phyloP scores from a whole-genome alignment of 1,140 invertebrate genomes.

The Trichonephila inaurata region DNA sequence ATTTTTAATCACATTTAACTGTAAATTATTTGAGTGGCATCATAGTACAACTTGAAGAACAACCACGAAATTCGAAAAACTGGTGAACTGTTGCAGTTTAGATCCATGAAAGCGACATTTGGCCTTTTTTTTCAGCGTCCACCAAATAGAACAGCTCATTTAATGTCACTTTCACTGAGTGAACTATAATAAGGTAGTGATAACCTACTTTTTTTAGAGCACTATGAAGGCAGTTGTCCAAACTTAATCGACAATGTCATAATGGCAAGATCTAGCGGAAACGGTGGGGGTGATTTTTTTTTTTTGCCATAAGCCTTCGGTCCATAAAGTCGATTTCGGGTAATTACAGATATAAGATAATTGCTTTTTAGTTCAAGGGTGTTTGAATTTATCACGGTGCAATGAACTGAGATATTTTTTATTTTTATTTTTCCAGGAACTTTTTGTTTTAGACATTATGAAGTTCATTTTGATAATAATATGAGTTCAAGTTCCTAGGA shows the following conservation, averaged over 20 bases:
- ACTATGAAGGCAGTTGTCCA: neutral
- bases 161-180: neutral
- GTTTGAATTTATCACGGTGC: constrained; percentile 6
- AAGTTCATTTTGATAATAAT: too few relatives aligned
- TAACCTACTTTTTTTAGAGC: constrained; percentile 1
- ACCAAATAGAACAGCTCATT: neutral
- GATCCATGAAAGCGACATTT: too few relatives aligned
- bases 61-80: too few relatives aligned
- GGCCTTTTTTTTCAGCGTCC: neutral
- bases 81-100: too few relatives aligned
- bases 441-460: too few relatives aligned
- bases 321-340: neutral
- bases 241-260: constrained; percentile 5
- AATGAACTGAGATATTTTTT: neutral
- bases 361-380: constrained; percentile 38
- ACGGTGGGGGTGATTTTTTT: neutral
- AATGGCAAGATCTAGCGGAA: neutral
- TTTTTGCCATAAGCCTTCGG: neutral
- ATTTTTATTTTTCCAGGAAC: too few relatives aligned
- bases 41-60: too few relatives aligned
- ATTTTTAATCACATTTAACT: too few relatives aligned
- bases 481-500: too few relatives aligned
- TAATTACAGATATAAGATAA: constrained; percentile 25
- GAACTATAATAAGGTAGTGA: constrained; percentile 35
- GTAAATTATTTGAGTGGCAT: too few relatives aligned